Conservation (phyloP, 2,888 invertebrate species). For the Chrysotoxum bicinctum region DNA sequence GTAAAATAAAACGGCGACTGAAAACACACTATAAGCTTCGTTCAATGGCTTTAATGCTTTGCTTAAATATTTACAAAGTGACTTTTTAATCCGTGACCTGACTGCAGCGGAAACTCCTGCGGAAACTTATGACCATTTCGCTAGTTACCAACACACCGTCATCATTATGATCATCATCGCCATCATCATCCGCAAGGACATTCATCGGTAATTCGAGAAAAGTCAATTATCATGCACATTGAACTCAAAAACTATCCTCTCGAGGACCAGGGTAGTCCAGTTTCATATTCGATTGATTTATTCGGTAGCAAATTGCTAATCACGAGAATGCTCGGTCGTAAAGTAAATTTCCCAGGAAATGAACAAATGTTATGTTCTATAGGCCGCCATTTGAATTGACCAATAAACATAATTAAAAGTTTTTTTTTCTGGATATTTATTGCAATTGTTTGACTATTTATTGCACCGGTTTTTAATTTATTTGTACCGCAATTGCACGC, state of each 20-base stretch:
- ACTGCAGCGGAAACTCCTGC: background rate
- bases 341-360: background rate
- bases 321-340: background rate
- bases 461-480: slow-evolving; percentile 42
- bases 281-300: slow-evolving; percentile 4
- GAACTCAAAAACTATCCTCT: background rate
- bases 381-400: slow-evolving; percentile 9
- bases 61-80: slow-evolving; percentile 66
- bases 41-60: slow-evolving; percentile 32
- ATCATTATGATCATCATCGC: background rate
- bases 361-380: slow-evolving; percentile 16
- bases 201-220: background rate
- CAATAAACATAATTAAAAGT: slow-evolving; percentile 29
- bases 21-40: slow-evolving; percentile 25
- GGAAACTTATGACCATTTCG: slow-evolving; percentile 18
- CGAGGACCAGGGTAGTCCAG: background rate
- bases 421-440: slow-evolving; percentile 8
- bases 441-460: slow-evolving; percentile 18
- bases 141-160: background rate
- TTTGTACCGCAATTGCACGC: slow-evolving; percentile 55
- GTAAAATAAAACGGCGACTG: slow-evolving; percentile 29
- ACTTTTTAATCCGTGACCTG: slow-evolving; percentile 60
- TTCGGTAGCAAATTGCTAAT: background rate
- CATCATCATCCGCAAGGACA: background rate
- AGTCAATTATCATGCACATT: slow-evolving; percentile 1